These are phyloP conservation scores for Andrena trimmerana DNA, from an alignment of 2,888 invertebrate genomes.

Conservation along the genomic window DNA sequence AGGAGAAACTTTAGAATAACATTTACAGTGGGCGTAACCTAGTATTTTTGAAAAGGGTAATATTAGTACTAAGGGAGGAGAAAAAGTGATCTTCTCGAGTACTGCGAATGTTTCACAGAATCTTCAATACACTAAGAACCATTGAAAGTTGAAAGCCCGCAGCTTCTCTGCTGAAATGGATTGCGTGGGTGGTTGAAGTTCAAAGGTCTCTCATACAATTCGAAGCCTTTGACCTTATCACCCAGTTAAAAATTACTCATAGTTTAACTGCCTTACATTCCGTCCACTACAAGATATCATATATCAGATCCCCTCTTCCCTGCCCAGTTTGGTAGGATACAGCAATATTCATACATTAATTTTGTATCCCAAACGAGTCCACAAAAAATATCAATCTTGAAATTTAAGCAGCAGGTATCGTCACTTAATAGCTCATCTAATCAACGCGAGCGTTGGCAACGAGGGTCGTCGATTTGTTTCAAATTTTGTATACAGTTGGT, in stretches of 20 bases:
- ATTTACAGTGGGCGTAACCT: not conserved
- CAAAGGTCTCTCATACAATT: conserved; percentile 4
- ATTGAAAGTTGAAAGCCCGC: conserved; percentile 7
- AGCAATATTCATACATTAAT: too few relatives aligned
- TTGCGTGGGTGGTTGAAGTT: conserved; percentile 26
- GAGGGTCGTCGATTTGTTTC: too few relatives aligned
- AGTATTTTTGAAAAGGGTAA: not conserved
- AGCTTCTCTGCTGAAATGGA: not conserved
- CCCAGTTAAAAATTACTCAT: not conserved
- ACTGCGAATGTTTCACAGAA: not conserved
- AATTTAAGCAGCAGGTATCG: too few relatives aligned
- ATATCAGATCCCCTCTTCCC: not conserved
- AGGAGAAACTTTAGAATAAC: not conserved
- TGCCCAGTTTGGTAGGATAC: not conserved
- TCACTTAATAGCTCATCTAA: too few relatives aligned
- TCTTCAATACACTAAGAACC: not conserved
- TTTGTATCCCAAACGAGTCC: too few relatives aligned
- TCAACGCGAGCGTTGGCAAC: too few relatives aligned
- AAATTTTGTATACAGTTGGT: too few relatives aligned
- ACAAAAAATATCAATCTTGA: too few relatives aligned
- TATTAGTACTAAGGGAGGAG: not conserved
- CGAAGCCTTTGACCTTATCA: conserved; percentile 31
- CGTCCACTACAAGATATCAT: not conserved
- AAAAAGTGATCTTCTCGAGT: conserved; percentile 12
- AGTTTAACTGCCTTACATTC: not conserved